Conservation (phyloP, 2,888 invertebrate species). For the Nowickia ferox region DNA sequence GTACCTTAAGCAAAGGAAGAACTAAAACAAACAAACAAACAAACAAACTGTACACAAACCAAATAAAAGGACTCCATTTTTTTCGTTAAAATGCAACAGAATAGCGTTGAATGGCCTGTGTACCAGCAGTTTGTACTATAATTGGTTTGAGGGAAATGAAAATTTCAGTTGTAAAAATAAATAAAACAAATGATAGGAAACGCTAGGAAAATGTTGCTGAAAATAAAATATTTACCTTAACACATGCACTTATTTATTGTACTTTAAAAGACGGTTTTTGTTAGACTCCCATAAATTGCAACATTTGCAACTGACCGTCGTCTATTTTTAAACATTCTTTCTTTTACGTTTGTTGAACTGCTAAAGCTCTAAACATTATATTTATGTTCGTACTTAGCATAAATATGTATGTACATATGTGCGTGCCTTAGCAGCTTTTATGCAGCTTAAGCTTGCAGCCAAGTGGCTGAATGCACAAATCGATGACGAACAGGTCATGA, state of each 20-base stretch:
- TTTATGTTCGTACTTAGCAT: not conserved
- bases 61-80: not conserved
- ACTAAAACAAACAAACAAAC: conserved; percentile 39
- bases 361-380: not conserved
- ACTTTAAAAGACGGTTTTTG: not conserved
- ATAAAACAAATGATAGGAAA: not conserved
- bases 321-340: not conserved
- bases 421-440: conserved; percentile 31
- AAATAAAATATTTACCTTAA: not conserved
- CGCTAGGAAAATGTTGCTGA: not conserved
- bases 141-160: not conserved
- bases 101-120: conserved; percentile 6
- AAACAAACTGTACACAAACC: conserved; percentile 21
- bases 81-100: not conserved
- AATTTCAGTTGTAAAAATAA: not conserved
- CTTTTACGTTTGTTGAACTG: not conserved
- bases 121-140: not conserved
- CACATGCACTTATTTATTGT: not conserved
- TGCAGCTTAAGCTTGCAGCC: conserved; percentile 49
- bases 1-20: conserved; percentile 44
- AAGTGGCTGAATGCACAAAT: conserved; percentile 47
- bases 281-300: not conserved
- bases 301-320: not conserved
- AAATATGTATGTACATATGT: not conserved
- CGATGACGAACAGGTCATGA: conserved; percentile 45